phyloP scores from a whole-genome alignment of 1,140 invertebrate genomes.

The Wasmannia auropunctata region DNA sequence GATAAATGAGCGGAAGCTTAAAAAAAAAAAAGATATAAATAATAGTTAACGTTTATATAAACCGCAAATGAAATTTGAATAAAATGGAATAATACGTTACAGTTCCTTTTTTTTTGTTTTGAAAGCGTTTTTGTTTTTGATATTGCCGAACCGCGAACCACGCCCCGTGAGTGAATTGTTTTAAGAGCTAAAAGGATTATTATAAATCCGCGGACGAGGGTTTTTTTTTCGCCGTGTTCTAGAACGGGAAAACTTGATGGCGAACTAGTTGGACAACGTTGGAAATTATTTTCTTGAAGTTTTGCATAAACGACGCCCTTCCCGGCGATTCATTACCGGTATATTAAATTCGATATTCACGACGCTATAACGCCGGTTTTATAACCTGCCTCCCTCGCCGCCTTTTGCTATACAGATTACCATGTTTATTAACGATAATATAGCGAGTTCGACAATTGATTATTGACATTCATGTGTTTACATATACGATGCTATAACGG shows the following conservation, averaged over 20 bases:
- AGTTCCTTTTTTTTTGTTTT: background rate
- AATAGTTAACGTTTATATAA: slow-evolving; percentile 25
- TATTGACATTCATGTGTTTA: slow-evolving; percentile 22
- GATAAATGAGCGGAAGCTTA: slow-evolving; percentile 4
- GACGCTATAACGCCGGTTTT: slow-evolving; percentile 14
- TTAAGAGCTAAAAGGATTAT: background rate
- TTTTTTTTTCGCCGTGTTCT: background rate
- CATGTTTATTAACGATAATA: background rate
- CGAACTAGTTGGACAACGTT: background rate
- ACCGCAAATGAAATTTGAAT: slow-evolving; percentile 7
- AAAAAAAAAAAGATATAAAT: slow-evolving; percentile 19
- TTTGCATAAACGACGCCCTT: background rate
- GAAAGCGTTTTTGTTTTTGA: background rate
- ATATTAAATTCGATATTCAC: slow-evolving; percentile 29
- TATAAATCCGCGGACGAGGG: background rate
- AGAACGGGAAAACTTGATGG: background rate
- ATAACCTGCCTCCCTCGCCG: too few species aligned
- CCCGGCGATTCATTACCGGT: background rate
- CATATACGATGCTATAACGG: background rate
- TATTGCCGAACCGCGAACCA: background rate
- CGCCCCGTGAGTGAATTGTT: background rate
- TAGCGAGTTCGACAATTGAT: slow-evolving; percentile 19
- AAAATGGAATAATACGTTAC: background rate
- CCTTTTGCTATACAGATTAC: background rate
- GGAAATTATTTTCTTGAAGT: slow-evolving; percentile 1